Evolutionary conservation across 2,797 vertebrate genomes (phyloP), one percentile per base, ranked within the genome.

Genomic region (Gouania willdenowi): DNA sequence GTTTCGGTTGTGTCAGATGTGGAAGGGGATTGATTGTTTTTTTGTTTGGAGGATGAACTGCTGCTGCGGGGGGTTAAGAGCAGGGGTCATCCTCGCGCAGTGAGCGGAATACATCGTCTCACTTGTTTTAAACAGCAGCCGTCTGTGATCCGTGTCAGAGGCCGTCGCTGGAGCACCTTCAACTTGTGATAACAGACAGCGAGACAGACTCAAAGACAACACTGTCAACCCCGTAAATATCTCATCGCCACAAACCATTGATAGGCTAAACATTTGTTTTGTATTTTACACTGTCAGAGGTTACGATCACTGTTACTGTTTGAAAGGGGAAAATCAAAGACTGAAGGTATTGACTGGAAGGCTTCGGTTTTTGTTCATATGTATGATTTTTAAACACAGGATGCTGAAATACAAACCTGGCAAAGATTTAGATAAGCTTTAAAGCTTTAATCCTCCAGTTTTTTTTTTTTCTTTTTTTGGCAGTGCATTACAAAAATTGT

Each of bases 1-100:
- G 75, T 79, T 85, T 38, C 14, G 41, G 75, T 73, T 76, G 74
- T 59, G 74, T 89, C 81, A 86, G 83, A 88, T 84, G 81, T 77
- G 63, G 61, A n/a, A 75, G 78, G 71, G 79, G 75, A 84, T 82
- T 82, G 84, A 88, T 85, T 87, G 86, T 84, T 85, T 84, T 85
- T 84, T 88, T 87, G 83, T 89, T 85, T 75, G 75, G 78, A 69
- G 73, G 72, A 81, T 80, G 82, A 75, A 68, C 69, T 66, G 71
- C 58, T 61, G 73, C 60, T 67, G 69, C 60, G 61, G 64, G 63
- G 72, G 81, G 83, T 85, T 71, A 77, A 61, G 76, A 82, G 77
- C 58, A 69, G 44, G 56, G 87, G 83, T 86, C 81, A 76, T 23
- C 70, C 45, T 70, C 75, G 72, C 78, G 67, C 76, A 67, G 75